Conservation (phyloP, 2,888 invertebrate species). For the Latrodectus elegans region DNA sequence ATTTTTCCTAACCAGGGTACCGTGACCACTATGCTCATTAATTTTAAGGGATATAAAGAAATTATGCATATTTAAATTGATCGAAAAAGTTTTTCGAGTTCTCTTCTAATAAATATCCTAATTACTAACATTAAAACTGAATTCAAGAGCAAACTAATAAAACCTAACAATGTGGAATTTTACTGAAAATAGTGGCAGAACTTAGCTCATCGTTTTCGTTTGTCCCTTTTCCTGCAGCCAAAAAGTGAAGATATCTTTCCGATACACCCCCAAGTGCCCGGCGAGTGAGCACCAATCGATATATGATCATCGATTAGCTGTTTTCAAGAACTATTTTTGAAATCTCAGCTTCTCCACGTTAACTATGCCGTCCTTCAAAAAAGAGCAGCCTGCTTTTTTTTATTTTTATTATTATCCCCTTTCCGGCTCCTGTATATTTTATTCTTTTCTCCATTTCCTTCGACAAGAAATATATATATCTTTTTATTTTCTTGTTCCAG, state of each 20-base stretch:
- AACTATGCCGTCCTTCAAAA: slow-evolving; percentile 27
- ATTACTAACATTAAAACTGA: too few species aligned
- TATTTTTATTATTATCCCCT: background rate
- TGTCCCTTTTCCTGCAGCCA: background rate
- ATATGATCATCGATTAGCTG: slow-evolving; percentile 44
- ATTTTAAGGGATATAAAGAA: too few species aligned
- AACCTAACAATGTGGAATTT: too few species aligned
- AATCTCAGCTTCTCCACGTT: slow-evolving; percentile 50
- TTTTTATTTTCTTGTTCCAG: background rate
- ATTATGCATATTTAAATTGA: too few species aligned
- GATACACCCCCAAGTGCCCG: background rate
- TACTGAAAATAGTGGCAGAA: too few species aligned
- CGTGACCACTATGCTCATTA: too few species aligned
- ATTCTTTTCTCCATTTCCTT: background rate
- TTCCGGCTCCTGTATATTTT: background rate
- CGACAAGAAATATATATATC: background rate
- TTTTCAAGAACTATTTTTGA: slow-evolving; percentile 54
- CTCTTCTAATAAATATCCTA: too few species aligned
- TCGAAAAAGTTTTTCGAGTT: too few species aligned
- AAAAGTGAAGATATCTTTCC: background rate
- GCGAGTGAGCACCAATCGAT: slow-evolving; percentile 20
- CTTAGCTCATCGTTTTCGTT: too few species aligned
- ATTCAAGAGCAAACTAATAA: too few species aligned
- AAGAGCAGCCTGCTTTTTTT: background rate
- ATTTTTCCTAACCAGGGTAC: too few species aligned